phyloP scores from a whole-genome alignment of 2,888 invertebrate genomes.

The Epistrophe grossulariae region DNA sequence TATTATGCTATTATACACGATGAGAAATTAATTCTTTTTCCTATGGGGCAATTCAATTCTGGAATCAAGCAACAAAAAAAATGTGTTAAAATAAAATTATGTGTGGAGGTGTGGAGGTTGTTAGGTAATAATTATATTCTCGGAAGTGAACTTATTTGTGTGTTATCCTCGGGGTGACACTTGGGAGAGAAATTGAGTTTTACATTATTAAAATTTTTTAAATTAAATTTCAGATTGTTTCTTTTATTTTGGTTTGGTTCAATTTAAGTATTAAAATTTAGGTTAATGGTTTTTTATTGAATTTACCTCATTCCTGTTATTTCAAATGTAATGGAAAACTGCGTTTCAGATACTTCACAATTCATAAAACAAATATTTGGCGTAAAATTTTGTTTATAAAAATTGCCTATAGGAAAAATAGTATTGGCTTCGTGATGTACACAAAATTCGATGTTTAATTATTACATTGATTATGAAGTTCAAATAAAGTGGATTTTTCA shows the following conservation, averaged over 20 bases:
- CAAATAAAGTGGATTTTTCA: too few species aligned
- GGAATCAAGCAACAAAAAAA: background rate
- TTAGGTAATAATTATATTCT: background rate
- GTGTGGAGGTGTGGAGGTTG: background rate
- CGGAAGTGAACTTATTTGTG: background rate
- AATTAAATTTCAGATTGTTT: background rate
- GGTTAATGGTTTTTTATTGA: background rate
- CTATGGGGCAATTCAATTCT: background rate
- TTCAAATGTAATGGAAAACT: too few species aligned
- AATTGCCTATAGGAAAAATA: too few species aligned
- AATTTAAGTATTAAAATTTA: background rate
- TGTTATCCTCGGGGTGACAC: background rate
- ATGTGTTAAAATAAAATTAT: constrained; percentile 7
- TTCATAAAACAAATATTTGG: too few species aligned
- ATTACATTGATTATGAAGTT: too few species aligned
- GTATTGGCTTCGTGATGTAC: too few species aligned
- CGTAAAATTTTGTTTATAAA: too few species aligned
- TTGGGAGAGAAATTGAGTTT: background rate
- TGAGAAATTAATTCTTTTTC: background rate
- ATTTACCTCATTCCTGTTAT: background rate
- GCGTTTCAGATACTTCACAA: too few species aligned
- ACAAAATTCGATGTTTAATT: too few species aligned
- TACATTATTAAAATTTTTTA: background rate
- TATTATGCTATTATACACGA: background rate
- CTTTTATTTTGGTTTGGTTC: background rate